Evolutionary conservation across 2,888 invertebrate species (phyloP).

Genomic region (Drosophila anomalata): DNA sequence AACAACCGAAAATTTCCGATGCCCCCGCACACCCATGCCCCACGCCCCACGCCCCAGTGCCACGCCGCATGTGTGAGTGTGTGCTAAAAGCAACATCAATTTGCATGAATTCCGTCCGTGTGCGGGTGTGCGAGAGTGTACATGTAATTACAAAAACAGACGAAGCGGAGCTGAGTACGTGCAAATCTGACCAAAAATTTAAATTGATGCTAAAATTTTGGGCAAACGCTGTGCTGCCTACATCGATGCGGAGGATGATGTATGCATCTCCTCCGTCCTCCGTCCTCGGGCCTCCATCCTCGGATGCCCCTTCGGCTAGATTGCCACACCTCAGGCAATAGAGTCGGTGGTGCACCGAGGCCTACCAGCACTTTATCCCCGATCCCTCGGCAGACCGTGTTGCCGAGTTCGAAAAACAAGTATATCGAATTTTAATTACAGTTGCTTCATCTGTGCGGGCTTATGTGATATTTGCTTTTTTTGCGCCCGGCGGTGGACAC

Average conservation of each 20-base stretch:
- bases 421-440: conserved; percentile 81
- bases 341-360: conserved; percentile 1
- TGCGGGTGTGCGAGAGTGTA: conserved; percentile 42
- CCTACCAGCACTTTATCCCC: conserved; percentile 15
- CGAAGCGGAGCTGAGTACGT: conserved; percentile 61
- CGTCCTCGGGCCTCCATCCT: neutral
- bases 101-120: conserved; percentile 61
- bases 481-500: conserved; percentile 52
- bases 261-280: conserved; percentile 42
- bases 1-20: conserved; percentile 65
- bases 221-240: conserved; percentile 41
- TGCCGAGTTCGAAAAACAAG: conserved; percentile 67
- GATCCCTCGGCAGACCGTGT: conserved; percentile 42
- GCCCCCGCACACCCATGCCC: conserved; percentile 2
- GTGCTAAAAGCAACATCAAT: conserved; percentile 74
- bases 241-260: conserved; percentile 57
- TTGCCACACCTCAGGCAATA: conserved; percentile 18
- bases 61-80: neutral
- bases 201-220: conserved; percentile 75
- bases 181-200: conserved; percentile 80
- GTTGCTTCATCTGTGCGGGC: conserved; percentile 65
- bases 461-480: conserved; percentile 50
- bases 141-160: conserved; percentile 77
- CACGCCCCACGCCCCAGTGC: neutral
- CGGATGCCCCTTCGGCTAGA: neutral